phyloP scores from a whole-genome alignment of 1,140 invertebrate genomes.

The Drosophila carrolli region DNA sequence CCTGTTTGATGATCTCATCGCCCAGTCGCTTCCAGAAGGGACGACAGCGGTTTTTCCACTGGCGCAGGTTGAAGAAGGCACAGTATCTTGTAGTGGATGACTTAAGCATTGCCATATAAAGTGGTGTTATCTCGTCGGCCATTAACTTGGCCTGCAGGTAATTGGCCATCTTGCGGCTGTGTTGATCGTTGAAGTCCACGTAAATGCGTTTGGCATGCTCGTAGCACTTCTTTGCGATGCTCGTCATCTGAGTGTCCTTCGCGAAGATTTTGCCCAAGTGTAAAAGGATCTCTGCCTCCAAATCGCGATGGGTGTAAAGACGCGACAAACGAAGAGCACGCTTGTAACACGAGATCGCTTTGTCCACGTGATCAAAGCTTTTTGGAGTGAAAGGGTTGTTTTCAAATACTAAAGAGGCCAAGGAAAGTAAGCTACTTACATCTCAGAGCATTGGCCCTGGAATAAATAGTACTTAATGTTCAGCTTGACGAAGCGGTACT shows the following conservation, averaged over 20 bases:
- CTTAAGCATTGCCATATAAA: slow-evolving; percentile 79
- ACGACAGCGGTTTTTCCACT: slow-evolving; percentile 78
- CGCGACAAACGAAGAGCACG: slow-evolving; percentile 54
- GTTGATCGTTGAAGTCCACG: slow-evolving; percentile 68
- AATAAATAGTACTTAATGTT: slow-evolving; percentile 68
- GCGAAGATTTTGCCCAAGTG: slow-evolving; percentile 71
- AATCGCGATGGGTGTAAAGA: slow-evolving; percentile 34
- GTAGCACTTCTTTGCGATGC: slow-evolving; percentile 68
- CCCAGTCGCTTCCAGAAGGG: slow-evolving; percentile 67
- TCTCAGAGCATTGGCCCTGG: slow-evolving; percentile 60
- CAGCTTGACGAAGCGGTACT: slow-evolving; percentile 64
- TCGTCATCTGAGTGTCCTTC: slow-evolving; percentile 44
- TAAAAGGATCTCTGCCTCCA: slow-evolving; percentile 62
- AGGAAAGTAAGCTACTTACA: slow-evolving; percentile 23
- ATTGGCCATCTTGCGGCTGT: slow-evolving; percentile 64
- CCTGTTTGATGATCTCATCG: slow-evolving; percentile 61
- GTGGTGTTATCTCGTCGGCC: slow-evolving; percentile 73
- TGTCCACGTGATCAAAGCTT: slow-evolving; percentile 52
- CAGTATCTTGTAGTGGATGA: slow-evolving; percentile 53
- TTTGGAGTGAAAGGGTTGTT: neutral
- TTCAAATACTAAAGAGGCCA: too few species aligned
- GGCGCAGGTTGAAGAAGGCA: slow-evolving; percentile 72
- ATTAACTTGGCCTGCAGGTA: slow-evolving; percentile 72
- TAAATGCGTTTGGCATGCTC: slow-evolving; percentile 72
- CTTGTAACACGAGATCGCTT: slow-evolving; percentile 60